Evolutionary conservation across 92 coral and sea anemone genomes (phyloP), one percentile per base, ranked within the genome.

Genomic region (Virgularia gustaviana): DNA sequence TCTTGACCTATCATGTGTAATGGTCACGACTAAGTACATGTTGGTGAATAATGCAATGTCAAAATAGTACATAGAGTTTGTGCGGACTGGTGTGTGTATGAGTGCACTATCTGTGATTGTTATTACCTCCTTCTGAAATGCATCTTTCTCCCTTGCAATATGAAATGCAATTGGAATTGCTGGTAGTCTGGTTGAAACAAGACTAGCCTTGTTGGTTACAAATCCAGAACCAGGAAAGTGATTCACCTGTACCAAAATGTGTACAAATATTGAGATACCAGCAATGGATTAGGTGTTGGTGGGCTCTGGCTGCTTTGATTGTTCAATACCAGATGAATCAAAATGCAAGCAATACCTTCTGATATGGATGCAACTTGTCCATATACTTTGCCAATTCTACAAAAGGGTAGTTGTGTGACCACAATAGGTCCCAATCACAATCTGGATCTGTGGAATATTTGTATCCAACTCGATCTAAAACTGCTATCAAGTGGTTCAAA

Each of bases 371-470:
- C 58, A 91, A 49, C 18, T 81, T 47, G 38, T 81, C 76, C 24
- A 89, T 34, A 13, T 73, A 45, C 15, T 74, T 79, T 44, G 66
- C 70, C 2, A 86, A 52, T 39, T 78, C 58, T 6, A 53, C 85
- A 80, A 92, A 92, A n/a, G 98, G 98, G 55, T 92, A 92, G 60
- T 89, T 96, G 75, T 92, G 98, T 4, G 98, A 62, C 98, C 98
- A 92, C 39, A 89, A 67, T 8, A 89, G 71, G 51, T 92, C 98
- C 95, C 95, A 92, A 7, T 83, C 79, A 27, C 78, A 59, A 74
- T 73, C 49, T 10, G 53, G 57, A 29, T 79, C 23, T 43, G 88
- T 85, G 32, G 80, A 71, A 35, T 81, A 76, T n/a, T 78, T 71
- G 78, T 83, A 89, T 19, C 98, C 98, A 65, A 83, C 54, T 3